phyloP scores from a whole-genome alignment of 2,888 invertebrate species.

The Cephalotes varians region DNA sequence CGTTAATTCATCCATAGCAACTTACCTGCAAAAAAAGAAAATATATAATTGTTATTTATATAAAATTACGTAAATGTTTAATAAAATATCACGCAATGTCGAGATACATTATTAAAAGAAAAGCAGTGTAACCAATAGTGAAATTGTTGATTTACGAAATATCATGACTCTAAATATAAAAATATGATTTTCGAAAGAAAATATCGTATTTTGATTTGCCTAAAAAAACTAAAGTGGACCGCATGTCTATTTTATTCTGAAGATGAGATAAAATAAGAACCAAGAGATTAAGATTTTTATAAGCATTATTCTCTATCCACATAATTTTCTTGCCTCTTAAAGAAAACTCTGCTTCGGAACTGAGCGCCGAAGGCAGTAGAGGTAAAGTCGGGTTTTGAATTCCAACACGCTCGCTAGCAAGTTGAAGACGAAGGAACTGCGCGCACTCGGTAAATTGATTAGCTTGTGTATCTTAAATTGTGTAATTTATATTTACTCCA shows the following conservation, averaged over 20 bases:
- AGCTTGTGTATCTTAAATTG: constrained; percentile 77
- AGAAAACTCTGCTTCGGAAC: not conserved
- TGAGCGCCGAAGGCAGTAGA: not conserved
- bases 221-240: not conserved
- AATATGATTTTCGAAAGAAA: not conserved
- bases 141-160: not conserved
- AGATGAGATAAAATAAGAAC: not conserved
- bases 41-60: not conserved
- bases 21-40: constrained; percentile 31
- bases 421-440: constrained; percentile 35
- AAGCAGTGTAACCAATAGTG: not conserved
- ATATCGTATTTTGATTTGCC: not conserved
- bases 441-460: constrained; percentile 69
- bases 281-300: not conserved
- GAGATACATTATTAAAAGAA: not conserved
- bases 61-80: not conserved
- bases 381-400: not conserved
- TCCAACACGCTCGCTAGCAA: constrained; percentile 9
- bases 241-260: not conserved
- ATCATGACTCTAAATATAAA: not conserved
- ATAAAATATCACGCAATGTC: not conserved
- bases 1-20: constrained; percentile 12
- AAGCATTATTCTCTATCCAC: not conserved
- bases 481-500: constrained; percentile 77
- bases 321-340: not conserved